These are phyloP conservation scores for Podarcis muralis DNA, from an alignment of 2,113 vertebrate species.

Conservation along the genomic window DNA sequence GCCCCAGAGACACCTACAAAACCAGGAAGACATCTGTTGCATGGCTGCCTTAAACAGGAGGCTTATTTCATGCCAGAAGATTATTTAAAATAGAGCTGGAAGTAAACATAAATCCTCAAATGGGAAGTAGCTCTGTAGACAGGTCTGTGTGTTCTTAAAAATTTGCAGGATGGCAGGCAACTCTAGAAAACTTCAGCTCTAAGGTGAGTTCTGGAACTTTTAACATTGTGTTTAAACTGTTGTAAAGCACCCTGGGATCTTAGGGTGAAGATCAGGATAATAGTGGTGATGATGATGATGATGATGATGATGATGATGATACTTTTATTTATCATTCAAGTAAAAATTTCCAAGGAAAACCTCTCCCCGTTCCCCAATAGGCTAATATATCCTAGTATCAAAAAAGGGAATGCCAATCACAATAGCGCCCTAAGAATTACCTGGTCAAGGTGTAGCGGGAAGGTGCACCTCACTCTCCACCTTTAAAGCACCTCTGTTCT, in stretches of 20 bases:
- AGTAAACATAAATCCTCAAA: background rate
- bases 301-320: background rate
- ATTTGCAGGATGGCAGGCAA: background rate
- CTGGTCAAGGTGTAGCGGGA: background rate
- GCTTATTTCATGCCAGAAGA: background rate
- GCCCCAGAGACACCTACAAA: background rate
- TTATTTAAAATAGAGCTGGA: background rate
- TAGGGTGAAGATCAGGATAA: no score
- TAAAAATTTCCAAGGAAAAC: background rate
- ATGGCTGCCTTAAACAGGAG: background rate
- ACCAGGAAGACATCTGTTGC: background rate
- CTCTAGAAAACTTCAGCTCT: background rate
- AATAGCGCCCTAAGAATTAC: no score
- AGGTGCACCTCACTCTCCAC: background rate
- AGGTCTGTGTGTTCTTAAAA: background rate
- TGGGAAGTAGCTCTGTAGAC: background rate
- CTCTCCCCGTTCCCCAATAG: background rate
- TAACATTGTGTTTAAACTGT: no score
- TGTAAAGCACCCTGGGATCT: no score
- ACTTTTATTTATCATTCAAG: background rate
- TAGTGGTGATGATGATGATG: no score
- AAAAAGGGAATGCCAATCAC: no score
- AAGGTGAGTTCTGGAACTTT: background rate
- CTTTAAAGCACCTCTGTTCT: background rate
- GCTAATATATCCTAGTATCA: background rate